These are phyloP conservation scores for Venustoraphidia nigricollis DNA, from an alignment of 2,888 invertebrate species.

Conservation along the genomic window DNA sequence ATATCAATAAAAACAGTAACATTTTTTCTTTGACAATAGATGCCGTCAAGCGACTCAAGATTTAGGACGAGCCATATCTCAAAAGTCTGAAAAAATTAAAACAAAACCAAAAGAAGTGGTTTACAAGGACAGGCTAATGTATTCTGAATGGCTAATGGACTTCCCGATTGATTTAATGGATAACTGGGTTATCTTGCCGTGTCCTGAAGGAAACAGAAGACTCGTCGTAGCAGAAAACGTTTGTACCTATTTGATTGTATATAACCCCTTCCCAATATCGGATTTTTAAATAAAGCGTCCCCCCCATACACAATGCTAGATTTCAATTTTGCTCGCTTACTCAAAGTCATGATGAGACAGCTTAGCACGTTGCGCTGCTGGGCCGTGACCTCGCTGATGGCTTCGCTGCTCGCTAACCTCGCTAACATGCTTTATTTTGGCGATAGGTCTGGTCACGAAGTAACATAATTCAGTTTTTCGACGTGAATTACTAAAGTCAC, in stretches of 20 bases:
- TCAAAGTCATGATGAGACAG: too few relatives aligned
- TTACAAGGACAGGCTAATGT: slow-evolving; percentile 50
- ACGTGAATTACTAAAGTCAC: too few relatives aligned
- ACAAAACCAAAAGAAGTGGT: slow-evolving; percentile 9
- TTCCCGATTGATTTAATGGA: slow-evolving; percentile 58
- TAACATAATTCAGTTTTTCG: too few relatives aligned
- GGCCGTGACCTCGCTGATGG: too few relatives aligned
- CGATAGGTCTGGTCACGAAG: too few relatives aligned
- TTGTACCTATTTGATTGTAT: slow-evolving; percentile 12
- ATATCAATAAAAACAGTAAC: background rate
- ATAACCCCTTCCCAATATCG: background rate
- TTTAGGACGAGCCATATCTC: slow-evolving; percentile 22
- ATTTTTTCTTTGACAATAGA: slow-evolving; percentile 19
- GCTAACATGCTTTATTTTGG: too few relatives aligned
- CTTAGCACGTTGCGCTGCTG: too few relatives aligned
- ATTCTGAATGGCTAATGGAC: slow-evolving; percentile 88
- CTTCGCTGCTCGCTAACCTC: too few relatives aligned
- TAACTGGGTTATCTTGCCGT: slow-evolving; percentile 60
- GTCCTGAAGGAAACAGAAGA: slow-evolving; percentile 70
- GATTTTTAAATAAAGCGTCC: background rate
- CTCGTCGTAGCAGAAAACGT: slow-evolving; percentile 63
- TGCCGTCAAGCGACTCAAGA: slow-evolving; percentile 32
- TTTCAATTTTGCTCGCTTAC: too few relatives aligned
- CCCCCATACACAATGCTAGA: too few relatives aligned
- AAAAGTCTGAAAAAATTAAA: background rate